These are phyloP conservation scores for Cyphomyrus discorhynchus DNA, from an alignment of 2,113 vertebrate genomes.

Conservation along the genomic window DNA sequence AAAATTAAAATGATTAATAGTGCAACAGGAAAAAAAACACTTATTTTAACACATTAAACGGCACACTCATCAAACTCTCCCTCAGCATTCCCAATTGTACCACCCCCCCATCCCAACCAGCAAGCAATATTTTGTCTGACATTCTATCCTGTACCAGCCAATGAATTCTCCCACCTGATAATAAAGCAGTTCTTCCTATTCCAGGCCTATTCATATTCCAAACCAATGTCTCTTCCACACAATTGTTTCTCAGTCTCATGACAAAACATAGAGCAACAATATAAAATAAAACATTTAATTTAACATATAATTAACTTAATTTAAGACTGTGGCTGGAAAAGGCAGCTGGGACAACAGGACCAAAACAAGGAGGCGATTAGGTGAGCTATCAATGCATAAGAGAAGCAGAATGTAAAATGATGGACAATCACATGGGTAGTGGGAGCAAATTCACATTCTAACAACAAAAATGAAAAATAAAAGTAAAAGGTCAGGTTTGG, in stretches of 20 bases:
- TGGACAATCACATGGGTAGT: not conserved
- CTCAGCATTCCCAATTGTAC: not conserved
- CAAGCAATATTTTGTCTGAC: not conserved
- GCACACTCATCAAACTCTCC: not conserved
- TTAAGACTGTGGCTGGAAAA: not conserved
- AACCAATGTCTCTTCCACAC: not conserved
- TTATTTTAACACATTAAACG: constrained; percentile 7
- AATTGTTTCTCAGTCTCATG: not conserved
- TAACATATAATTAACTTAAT: not conserved
- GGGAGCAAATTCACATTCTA: not conserved
- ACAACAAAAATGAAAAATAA: not conserved
- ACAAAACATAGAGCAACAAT: not conserved
- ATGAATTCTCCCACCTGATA: not conserved
- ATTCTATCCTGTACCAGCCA: not conserved
- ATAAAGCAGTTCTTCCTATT: not conserved
- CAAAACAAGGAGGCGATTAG: not conserved
- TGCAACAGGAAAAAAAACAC: constrained; percentile 28
- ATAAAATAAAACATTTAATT: not conserved
- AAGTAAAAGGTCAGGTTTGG: not conserved
- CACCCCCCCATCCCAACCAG: not conserved
- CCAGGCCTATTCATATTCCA: not conserved
- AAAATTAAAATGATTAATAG: constrained; percentile 39
- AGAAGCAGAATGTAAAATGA: not conserved
- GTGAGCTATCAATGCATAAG: not conserved
- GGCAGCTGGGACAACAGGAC: not conserved